Base-by-base conservation (phyloP, 2,888 invertebrate species). In the Latrodectus hesperus region DNA sequence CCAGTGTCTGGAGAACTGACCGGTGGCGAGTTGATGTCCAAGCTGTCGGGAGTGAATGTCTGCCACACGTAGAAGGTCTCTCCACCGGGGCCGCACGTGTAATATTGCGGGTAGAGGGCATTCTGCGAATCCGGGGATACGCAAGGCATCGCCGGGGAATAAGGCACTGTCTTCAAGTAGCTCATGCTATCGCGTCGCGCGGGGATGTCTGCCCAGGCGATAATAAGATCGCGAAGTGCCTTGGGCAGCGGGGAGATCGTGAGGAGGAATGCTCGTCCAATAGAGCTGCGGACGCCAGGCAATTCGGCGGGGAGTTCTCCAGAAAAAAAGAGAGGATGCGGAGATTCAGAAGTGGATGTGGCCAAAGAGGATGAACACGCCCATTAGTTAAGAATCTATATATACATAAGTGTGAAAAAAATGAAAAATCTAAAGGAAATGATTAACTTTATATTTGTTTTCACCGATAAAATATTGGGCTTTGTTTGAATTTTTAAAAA, bases 31-130 rank as follows among this genome's bases (percentile, higher is more conserved):
- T 26, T 55, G 49, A 71, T n/a, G 16, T 78, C 68, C 38, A 76
- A 55, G 49, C 76, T 72, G 51, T 73, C 75, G 16, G 70, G 60
- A 11, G 85, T 67, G 71, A 22, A 60, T 0, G 81, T 67, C 49
- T 80, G 71, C 81, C 82, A 87, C 67, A 77, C 60, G 78, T 73
- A 82, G 51, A 73, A 71, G 11, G 72, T 67, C 1, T 77, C 72
- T 8, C 70, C 81, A 12, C 55, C 65, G 6, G 84, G 67, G 0
- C 78, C 73, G 68, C 60, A 73, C 67, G 84, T 53, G 81, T 77
- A 84, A 65, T 77, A 84, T 17, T 55, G 60, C 26, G 70, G 49
- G 22, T 68, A 70, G 60, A 65, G 49, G 38, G 53, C 38, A 38
- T 38, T 38, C 38, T 38, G 38, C 52, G 71, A 4, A 11, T 16